These are phyloP conservation scores for Vireo griseus DNA, from an alignment of 2,797 vertebrate genomes.

Conservation along the genomic window DNA sequence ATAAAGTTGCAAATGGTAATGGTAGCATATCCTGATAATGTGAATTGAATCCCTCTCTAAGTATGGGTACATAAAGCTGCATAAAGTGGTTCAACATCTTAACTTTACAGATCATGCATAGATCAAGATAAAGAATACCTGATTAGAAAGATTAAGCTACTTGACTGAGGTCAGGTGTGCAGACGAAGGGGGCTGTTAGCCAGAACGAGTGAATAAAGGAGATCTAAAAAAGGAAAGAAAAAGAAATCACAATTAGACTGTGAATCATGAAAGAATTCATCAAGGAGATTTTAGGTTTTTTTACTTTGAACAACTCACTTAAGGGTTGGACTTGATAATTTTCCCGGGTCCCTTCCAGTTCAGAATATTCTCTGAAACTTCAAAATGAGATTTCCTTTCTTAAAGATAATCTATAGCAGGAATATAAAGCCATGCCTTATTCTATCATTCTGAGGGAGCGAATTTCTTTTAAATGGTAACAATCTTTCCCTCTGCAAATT, in stretches of 20 bases:
- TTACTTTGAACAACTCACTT: not conserved
- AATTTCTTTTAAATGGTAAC: not conserved
- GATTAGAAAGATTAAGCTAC: not conserved
- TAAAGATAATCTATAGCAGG: not conserved
- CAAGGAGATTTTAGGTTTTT: not conserved
- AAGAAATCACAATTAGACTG: not conserved
- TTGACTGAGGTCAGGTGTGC: not conserved
- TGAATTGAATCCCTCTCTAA: not conserved
- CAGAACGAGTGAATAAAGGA: not conserved
- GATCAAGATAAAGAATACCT: not conserved
- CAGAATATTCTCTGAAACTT: not conserved
- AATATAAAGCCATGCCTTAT: not conserved
- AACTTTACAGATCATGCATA: not conserved
- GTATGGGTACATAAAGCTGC: not conserved
- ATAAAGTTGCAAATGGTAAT: not conserved
- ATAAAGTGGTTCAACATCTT: not conserved
- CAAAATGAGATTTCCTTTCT: not conserved
- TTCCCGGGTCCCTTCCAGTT: accelerated
- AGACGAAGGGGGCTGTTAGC: not conserved
- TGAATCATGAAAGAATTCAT: not conserved
- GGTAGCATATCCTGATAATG: not conserved
- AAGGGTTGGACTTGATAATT: not conserved
- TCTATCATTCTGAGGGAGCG: not conserved
- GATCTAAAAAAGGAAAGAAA: not conserved
- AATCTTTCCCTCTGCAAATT: not conserved